Evolutionary conservation across 2,888 invertebrate species (phyloP).

Genomic region (Epiblema foenella): DNA sequence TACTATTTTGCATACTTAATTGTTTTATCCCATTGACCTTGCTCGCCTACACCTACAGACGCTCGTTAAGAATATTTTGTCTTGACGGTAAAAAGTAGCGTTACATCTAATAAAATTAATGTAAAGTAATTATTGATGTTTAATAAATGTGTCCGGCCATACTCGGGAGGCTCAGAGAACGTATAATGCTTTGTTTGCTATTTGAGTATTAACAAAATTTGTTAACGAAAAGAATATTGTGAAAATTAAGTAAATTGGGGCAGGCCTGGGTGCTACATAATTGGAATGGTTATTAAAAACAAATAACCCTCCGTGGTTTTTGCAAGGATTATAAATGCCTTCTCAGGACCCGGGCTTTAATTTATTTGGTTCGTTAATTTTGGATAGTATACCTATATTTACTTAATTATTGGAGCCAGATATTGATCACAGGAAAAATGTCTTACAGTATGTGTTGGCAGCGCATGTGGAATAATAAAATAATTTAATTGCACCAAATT

Average conservation of each 20-base stretch:
- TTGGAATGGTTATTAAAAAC: constrained; percentile 13
- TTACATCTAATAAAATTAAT: constrained; percentile 16
- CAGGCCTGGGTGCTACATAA: not conserved
- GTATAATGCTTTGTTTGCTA: not conserved
- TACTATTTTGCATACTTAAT: constrained; percentile 20
- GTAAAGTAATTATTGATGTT: constrained; percentile 14
- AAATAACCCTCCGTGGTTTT: constrained; percentile 4
- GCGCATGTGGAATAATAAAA: not conserved
- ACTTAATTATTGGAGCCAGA: not conserved
- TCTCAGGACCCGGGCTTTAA: not conserved
- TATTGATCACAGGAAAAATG: not conserved
- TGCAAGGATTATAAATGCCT: constrained; percentile 4
- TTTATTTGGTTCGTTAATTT: not conserved
- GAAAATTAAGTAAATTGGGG: constrained; percentile 9
- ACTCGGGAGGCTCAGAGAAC: not conserved
- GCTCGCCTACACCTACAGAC: not conserved
- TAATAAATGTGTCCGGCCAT: not conserved
- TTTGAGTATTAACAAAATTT: not conserved
- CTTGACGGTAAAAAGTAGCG: constrained; percentile 12
- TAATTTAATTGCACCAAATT: too few species aligned
- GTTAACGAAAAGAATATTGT: constrained; percentile 7
- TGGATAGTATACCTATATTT: not conserved
- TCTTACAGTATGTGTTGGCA: not conserved
- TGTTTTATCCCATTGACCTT: constrained; percentile 17
- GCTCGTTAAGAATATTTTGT: constrained; percentile 14